Evolutionary conservation across 2,888 invertebrate genomes (phyloP).

Genomic region (Chaetogeoica ovagalla): DNA sequence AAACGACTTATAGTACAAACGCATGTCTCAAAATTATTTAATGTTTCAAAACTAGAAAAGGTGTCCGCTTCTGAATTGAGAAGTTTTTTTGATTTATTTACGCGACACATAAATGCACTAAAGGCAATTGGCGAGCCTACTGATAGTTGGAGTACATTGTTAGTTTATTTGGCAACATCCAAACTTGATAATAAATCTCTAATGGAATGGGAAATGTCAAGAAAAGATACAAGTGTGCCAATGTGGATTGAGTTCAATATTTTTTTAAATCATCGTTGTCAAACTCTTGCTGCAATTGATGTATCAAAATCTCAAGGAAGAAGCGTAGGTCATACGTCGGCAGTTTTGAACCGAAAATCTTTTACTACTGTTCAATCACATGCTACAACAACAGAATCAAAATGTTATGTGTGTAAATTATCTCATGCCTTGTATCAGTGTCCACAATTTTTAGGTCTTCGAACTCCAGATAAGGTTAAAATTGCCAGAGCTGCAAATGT

Average conservation of each 20-base stretch:
- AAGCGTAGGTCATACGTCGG: background rate
- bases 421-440: background rate
- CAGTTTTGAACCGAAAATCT: background rate
- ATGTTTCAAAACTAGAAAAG: too few species aligned
- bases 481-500: background rate
- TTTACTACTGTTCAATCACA: background rate
- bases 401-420: background rate
- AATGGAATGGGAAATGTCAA: background rate
- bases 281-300: background rate
- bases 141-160: background rate
- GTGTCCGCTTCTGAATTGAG: too few species aligned
- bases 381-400: background rate
- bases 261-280: constrained; percentile 2
- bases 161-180: background rate
- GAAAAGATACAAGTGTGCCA: background rate
- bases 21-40: too few species aligned
- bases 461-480: constrained; percentile 6
- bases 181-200: background rate
- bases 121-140: too few species aligned
- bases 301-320: background rate
- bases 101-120: too few species aligned
- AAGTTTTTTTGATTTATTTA: too few species aligned
- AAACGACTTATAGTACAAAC: too few species aligned
- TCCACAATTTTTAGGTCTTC: background rate
- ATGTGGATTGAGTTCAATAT: background rate